Conservation (phyloP, 2,888 invertebrate genomes). For the Drosophila ochracea region DNA sequence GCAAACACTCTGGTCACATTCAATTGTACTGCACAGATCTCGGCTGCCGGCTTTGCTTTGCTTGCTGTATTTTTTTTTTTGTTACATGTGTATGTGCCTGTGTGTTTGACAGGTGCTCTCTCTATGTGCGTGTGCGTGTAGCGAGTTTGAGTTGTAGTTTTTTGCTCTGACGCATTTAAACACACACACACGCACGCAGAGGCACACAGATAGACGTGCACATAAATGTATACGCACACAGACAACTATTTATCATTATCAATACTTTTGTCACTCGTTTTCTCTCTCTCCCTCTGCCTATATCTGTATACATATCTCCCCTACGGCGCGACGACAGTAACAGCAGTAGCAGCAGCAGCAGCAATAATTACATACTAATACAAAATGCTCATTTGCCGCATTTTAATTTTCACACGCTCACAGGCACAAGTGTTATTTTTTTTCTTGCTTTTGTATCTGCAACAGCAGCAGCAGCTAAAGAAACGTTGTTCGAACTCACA, state of each 20-base stretch:
- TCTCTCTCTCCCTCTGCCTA: conserved; percentile 31
- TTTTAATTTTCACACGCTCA: conserved; percentile 78
- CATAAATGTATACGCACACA: conserved; percentile 24
- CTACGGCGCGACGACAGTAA: conserved; percentile 47
- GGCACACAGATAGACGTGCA: conserved; percentile 3
- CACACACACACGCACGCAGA: conserved; percentile 25
- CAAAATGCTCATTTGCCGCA: conserved; percentile 78
- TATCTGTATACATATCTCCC: conserved; percentile 33
- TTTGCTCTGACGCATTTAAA: conserved; percentile 67
- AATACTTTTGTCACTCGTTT: conserved; percentile 47
- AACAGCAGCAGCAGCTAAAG: conserved; percentile 16
- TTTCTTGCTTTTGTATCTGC: conserved; percentile 28
- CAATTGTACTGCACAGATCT: conserved; percentile 51
- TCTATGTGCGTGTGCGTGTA: conserved; percentile 67
- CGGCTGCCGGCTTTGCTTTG: conserved; percentile 43
- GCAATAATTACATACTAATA: conserved; percentile 76
- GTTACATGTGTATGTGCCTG: conserved; percentile 33
- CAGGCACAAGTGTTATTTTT: conserved; percentile 67
- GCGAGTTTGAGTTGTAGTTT: conserved; percentile 62
- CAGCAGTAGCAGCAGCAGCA: conserved; percentile 29
- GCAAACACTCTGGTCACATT: conserved; percentile 56
- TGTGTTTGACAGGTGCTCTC: conserved; percentile 76
- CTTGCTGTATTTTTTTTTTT: conserved; percentile 12
- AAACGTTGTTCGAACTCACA: conserved; percentile 22
- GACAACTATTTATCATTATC: conserved; percentile 54